phyloP scores from a whole-genome alignment of 2,888 invertebrate genomes.

The Drosophila pseudotalamancana region DNA sequence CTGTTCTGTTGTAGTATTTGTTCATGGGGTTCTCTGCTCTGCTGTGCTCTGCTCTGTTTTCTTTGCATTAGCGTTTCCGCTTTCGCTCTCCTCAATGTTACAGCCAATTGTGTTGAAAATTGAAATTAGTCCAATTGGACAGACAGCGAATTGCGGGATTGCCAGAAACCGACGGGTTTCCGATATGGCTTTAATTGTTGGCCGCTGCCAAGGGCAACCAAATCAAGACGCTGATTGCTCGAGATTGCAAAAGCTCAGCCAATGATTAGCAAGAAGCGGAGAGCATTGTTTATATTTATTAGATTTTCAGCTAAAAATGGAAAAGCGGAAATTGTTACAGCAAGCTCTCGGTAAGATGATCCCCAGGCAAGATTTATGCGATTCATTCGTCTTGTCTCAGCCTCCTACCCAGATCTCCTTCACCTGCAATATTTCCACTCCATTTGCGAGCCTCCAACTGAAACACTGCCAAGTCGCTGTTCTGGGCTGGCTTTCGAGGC shows the following conservation, averaged over 20 bases:
- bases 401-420: constrained; percentile 13
- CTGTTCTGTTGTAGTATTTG: constrained; percentile 45
- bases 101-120: constrained; percentile 68
- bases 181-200: constrained; percentile 33
- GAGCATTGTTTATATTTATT: constrained; percentile 68
- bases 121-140: constrained; percentile 68
- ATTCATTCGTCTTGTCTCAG: constrained; percentile 68
- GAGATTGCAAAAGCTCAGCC: constrained; percentile 42
- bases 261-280: constrained; percentile 68
- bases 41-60: too few species aligned
- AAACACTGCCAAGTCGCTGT: constrained; percentile 64
- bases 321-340: constrained; percentile 65
- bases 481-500: constrained; percentile 47
- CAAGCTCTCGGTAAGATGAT: constrained; percentile 62
- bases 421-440: constrained; percentile 68
- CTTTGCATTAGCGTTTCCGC: constrained; percentile 32
- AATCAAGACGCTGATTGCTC: constrained; percentile 39
- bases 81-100: background rate
- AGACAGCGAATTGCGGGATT: background rate
- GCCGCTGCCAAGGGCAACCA: constrained; percentile 6
- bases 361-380: constrained; percentile 67
- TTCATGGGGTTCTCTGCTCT: constrained; percentile 16
- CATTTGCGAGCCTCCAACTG: constrained; percentile 66
- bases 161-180: constrained; percentile 4
- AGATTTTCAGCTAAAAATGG: constrained; percentile 49